Base-by-base conservation (phyloP, 2,797 vertebrate genomes). In the Paratrypauchen microcephalus region DNA sequence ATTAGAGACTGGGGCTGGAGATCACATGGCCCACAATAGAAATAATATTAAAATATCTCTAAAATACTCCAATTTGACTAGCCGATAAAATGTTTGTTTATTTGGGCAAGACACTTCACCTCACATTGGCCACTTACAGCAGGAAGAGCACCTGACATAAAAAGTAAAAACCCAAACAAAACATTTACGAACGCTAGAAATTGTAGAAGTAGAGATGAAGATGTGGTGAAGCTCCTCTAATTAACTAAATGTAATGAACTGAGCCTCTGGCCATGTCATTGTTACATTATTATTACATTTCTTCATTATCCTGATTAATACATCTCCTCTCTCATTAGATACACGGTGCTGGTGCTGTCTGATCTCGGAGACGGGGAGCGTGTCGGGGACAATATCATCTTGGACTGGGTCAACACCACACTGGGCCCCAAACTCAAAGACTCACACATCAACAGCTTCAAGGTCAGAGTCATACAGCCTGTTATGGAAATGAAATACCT, bases 381-480 rank as follows among this genome's bases (percentile, higher is more conserved):
- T 90, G 93, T 98, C 60, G 96, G 88, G 67, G 98, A 99, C 90
- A 94, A 95, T 65, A 85, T 95, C 77, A 98, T 99, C 83, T 93
- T 99, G 79, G 87, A 90, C 71, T 99, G 98, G 98, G 96, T 99
- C 81, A 99, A 99, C 92, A 89, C 88, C 74, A 96, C 94, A 24
- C 92, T 99, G 84, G 86, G 86, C 85, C 75, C 87, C 71, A 94
- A 94, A 84, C 74, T 76, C 32, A 99, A 98, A 86, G 88, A 90
- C 48, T 92, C 94, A 48, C 94, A 92, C 69, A 97, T 99, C 89
- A 93, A 73, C 84, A 97, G 94, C 89, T 99, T 99, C 88, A 98
- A 95, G 95, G 98, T 99, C 89, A 89, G 83, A 74, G 41, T 45
- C 41, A 45, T 45, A 41, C 3, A 2, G 11, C 39, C 39, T 41